Evolutionary conservation across 2,797 vertebrate genomes (phyloP).

Genomic region (Smutsia gigantea): DNA sequence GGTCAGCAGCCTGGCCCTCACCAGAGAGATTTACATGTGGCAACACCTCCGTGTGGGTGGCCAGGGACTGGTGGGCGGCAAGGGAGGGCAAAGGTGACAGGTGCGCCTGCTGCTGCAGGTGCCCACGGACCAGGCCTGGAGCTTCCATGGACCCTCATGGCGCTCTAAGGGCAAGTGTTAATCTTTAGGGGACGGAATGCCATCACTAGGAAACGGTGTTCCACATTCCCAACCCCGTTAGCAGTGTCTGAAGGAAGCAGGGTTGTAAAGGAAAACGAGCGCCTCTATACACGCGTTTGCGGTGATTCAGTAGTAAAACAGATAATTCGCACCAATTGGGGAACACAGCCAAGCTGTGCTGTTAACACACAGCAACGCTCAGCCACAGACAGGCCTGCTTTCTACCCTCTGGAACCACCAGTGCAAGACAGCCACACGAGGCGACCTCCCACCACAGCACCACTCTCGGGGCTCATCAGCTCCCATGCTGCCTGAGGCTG

Average conservation of each 20-base stretch:
- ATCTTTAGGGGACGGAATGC: background rate
- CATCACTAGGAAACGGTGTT: no score
- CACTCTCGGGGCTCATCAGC: background rate
- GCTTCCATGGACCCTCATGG: background rate
- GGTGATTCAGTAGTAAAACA: background rate
- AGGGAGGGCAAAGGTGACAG: background rate
- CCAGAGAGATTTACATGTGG: background rate
- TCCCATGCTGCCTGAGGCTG: background rate
- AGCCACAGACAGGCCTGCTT: no score
- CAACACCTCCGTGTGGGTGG: background rate
- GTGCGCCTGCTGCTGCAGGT: fast-evolving
- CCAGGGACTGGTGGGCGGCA: background rate
- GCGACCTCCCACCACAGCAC: background rate
- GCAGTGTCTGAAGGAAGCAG: background rate
- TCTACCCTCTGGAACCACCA: background rate
- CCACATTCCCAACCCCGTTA: background rate
- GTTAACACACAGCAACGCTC: background rate
- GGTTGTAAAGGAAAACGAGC: background rate
- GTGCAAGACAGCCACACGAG: fast-evolving
- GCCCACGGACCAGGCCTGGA: background rate
- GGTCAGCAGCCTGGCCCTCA: fast-evolving
- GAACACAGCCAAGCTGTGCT: background rate
- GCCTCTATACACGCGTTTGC: background rate
- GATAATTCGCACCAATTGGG: background rate
- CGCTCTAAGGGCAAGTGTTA: fast-evolving